A percentile compares a stretch with the other conserved stretches of the same genome.
Evolutionary conservation across 2,797 vertebrate species (phyloP).

Genomic region (Toxotes lorentzi): DNA sequence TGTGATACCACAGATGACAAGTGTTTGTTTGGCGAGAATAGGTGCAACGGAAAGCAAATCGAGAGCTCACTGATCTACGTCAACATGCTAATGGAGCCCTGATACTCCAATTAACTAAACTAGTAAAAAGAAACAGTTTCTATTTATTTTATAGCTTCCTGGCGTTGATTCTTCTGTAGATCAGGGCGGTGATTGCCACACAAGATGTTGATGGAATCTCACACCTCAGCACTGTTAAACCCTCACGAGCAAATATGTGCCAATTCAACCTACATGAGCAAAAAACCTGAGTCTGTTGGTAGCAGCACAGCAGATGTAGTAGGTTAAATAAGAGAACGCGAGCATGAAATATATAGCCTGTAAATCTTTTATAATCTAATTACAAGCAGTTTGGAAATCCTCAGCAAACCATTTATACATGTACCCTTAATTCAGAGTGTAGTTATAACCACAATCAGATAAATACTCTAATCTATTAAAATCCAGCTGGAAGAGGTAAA

Average conservation of each 20-base stretch:
- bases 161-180: slow-evolving; percentile 23
- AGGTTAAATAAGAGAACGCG: slow-evolving; percentile 46
- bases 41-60: slow-evolving; percentile 29
- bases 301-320: slow-evolving; percentile 19
- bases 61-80: slow-evolving; percentile 45
- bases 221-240: slow-evolving; percentile 33
- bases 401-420: slow-evolving; percentile 53
- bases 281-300: slow-evolving; percentile 3
- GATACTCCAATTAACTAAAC: slow-evolving; percentile 59
- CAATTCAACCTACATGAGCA: slow-evolving; percentile 24
- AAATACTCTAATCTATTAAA: slow-evolving; percentile 25
- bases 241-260: slow-evolving; percentile 37
- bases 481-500: slow-evolving; percentile 11
- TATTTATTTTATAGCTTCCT: slow-evolving; percentile 25
- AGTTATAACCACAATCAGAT: slow-evolving; percentile 15
- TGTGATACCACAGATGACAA: slow-evolving; percentile 37
- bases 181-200: slow-evolving; percentile 12
- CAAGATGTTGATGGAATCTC: slow-evolving; percentile 41
- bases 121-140: slow-evolving; percentile 23
- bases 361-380: slow-evolving; percentile 76
- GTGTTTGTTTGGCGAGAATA: slow-evolving; percentile 58
- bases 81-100: slow-evolving; percentile 50
- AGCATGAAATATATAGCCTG: slow-evolving; percentile 46
- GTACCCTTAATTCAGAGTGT: slow-evolving; percentile 33
- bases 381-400: slow-evolving; percentile 56